phyloP scores from a whole-genome alignment of 2,888 invertebrate species.

The Drosophila cognata region DNA sequence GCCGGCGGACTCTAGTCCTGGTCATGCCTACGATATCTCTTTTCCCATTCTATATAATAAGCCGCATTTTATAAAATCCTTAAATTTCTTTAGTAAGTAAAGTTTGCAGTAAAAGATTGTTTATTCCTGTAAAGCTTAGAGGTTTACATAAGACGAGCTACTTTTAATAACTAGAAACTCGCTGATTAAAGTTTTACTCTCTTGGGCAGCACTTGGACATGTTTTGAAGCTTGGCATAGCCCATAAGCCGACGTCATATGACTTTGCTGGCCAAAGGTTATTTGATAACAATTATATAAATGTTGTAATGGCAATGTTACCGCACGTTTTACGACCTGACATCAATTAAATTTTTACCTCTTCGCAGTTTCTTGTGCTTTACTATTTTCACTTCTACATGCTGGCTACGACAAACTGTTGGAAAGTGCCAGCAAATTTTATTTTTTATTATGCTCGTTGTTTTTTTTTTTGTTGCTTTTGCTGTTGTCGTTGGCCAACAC shows the following conservation, averaged over 20 bases:
- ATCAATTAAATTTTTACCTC: conserved; percentile 81
- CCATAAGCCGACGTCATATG: neutral
- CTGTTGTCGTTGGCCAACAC: conserved; percentile 69
- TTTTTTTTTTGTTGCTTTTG: conserved; percentile 44
- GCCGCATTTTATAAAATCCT: neutral
- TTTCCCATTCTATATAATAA: neutral
- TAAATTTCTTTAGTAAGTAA: neutral
- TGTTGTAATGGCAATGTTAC: conserved; percentile 45
- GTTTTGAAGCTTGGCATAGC: neutral
- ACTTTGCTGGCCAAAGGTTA: conserved; percentile 44
- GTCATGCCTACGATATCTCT: neutral
- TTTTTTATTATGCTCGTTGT: conserved; percentile 53
- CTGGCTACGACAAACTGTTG: conserved; percentile 36
- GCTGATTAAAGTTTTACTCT: neutral
- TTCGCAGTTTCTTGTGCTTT: conserved; percentile 23
- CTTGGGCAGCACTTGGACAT: neutral
- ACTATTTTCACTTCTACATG: conserved; percentile 32
- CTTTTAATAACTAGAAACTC: neutral
- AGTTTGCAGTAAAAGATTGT: neutral
- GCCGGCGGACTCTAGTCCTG: neutral
- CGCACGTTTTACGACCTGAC: conserved; percentile 78
- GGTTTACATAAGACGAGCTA: neutral
- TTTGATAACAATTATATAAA: conserved; percentile 72
- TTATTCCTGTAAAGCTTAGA: neutral
- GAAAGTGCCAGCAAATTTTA: conserved; percentile 55